phyloP scores from a whole-genome alignment of 2,888 invertebrate genomes.

The Augiades crinisus region DNA sequence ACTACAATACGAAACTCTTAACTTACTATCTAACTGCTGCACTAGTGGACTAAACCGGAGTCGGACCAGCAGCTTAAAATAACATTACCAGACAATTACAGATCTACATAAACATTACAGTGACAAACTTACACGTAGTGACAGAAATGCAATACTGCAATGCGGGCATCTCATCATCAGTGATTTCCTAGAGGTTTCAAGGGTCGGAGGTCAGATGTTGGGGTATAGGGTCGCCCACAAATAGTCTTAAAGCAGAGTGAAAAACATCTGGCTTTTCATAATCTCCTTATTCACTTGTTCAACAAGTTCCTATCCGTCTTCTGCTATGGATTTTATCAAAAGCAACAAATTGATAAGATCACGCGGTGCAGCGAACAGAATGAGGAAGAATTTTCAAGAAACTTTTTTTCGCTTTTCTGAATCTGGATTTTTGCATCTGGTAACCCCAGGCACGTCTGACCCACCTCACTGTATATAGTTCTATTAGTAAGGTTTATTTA shows the following conservation, averaged over 20 bases:
- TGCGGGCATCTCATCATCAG: not conserved
- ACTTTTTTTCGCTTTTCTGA: too few species aligned
- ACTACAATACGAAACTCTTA: slow-evolving; percentile 68
- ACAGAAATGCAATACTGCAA: not conserved
- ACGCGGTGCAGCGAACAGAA: too few species aligned
- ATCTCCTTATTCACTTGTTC: too few species aligned
- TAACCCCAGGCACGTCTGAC: not conserved
- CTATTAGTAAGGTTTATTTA: slow-evolving; percentile 14
- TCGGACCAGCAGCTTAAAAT: slow-evolving; percentile 44
- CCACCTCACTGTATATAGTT: slow-evolving; percentile 3
- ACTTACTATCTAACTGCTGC: slow-evolving; percentile 63
- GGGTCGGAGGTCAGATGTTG: too few species aligned
- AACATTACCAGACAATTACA: slow-evolving; percentile 58
- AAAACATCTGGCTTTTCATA: too few species aligned
- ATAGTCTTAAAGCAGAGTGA: too few species aligned
- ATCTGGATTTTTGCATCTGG: not conserved
- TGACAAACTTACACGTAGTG: slow-evolving; percentile 32
- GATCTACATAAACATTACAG: slow-evolving; percentile 52
- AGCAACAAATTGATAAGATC: too few species aligned
- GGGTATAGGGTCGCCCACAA: not conserved
- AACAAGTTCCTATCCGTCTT: too few species aligned
- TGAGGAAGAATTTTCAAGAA: too few species aligned
- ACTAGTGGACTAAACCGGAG: slow-evolving; percentile 65
- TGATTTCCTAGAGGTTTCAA: too few species aligned
- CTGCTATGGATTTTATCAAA: too few species aligned